phyloP scores from a whole-genome alignment of 2,888 invertebrate genomes.

The Germaria angustata region DNA sequence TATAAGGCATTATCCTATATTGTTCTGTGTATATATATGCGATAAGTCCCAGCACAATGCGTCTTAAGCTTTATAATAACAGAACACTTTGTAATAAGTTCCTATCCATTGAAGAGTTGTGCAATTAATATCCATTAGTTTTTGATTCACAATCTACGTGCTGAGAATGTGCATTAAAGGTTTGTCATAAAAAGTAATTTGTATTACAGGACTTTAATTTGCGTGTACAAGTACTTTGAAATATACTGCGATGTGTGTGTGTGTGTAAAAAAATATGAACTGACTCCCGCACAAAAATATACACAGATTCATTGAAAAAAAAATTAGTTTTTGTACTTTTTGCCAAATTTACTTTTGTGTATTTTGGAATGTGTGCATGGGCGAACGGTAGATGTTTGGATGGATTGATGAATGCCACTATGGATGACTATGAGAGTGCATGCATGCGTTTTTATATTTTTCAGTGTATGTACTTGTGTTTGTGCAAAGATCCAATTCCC shows the following conservation, averaged over 20 bases:
- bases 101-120: neutral
- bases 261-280: neutral
- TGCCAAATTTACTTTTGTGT: slow-evolving; percentile 9
- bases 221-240: slow-evolving; percentile 2
- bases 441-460: neutral
- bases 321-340: slow-evolving; percentile 31
- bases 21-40: no score
- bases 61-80: neutral
- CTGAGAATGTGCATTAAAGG: slow-evolving; percentile 35
- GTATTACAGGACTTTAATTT: slow-evolving; percentile 43
- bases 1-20: no score
- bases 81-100: slow-evolving; percentile 14
- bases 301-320: slow-evolving; percentile 16
- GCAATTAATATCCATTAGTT: slow-evolving; percentile 36
- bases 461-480: neutral
- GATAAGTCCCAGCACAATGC: no score
- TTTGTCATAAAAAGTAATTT: slow-evolving; percentile 59
- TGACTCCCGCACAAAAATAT: neutral
- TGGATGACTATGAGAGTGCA: neutral
- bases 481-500: slow-evolving; percentile 16
- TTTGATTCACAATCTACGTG: slow-evolving; percentile 15
- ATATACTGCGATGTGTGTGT: neutral
- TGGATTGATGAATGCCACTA: neutral
- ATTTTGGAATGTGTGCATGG: slow-evolving; percentile 5
- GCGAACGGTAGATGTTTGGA: neutral